Conservation (phyloP, 2,888 invertebrate genomes). For the Acanthosepion esculentum region DNA sequence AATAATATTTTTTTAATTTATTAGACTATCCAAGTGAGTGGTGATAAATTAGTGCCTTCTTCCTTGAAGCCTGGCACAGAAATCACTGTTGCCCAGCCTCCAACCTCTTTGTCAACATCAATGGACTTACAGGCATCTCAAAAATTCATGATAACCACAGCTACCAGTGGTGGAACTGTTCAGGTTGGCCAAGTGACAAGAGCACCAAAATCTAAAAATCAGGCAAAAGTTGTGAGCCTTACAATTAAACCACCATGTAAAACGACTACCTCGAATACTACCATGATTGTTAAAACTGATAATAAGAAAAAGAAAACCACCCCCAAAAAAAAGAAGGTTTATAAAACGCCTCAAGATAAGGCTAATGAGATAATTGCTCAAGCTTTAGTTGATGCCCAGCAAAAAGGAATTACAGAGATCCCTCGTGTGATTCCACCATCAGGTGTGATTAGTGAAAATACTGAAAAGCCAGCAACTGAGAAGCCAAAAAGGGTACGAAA, state of each 20-base stretch:
- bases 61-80: slow-evolving; percentile 42
- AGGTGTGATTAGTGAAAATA: slow-evolving; percentile 51
- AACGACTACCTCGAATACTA: background rate
- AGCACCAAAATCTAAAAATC: background rate
- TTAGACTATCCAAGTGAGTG: slow-evolving; percentile 38
- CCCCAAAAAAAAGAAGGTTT: background rate
- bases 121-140: background rate
- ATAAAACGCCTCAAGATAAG: slow-evolving; percentile 57
- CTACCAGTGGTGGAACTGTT: slow-evolving; percentile 43
- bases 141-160: slow-evolving; percentile 34
- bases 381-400: slow-evolving; percentile 67
- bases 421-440: slow-evolving; percentile 59
- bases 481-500: slow-evolving; percentile 55
- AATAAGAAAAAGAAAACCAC: background rate
- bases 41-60: slow-evolving; percentile 42
- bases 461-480: slow-evolving; percentile 51
- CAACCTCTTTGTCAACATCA: background rate
- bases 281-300: background rate
- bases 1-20: background rate
- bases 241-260: slow-evolving; percentile 2
- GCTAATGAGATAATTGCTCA: slow-evolving; percentile 67
- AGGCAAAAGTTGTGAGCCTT: slow-evolving; percentile 6
- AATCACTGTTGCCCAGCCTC: slow-evolving; percentile 41
- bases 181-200: background rate
- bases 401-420: slow-evolving; percentile 56